Evolutionary conservation across 2,888 invertebrate genomes (phyloP), one percentile per base, ranked within the genome.

Genomic region (Tetrapedia diversipes): DNA sequence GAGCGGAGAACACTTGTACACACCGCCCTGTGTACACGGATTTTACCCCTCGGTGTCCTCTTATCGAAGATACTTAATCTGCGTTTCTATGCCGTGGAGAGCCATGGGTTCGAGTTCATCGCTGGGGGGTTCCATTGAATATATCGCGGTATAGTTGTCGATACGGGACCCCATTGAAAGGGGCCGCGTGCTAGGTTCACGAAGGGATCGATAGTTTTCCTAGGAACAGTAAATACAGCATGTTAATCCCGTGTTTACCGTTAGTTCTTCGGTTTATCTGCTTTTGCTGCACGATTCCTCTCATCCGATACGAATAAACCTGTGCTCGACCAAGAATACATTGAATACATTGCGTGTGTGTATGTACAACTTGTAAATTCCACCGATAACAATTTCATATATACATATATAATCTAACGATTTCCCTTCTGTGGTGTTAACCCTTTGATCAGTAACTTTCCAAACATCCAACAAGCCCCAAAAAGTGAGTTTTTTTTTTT

Each of bases 21-120:
- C 57, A 16, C n/a, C 22, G 8, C 34, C 71, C 43, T n/a, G 70
- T 61, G 51, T 71, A 56, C 51, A 72, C 49, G 56, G 45, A 72
- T 77, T 83, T 77, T 54, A 77, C 68, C 72, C n/a, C 73, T 65
- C 70, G 51, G 51, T 39, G 69, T 65, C 64, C 69, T 73, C 76
- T 79, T 83, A 83, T 83, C 81, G 74, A 56, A 53, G 83, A 83
- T 70, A 75, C 83, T 81, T 83, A 83, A 83, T 83, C 83, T 77
- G 53, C 65, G 76, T 79, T 79, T 81, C 80, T 80, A 81, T 82
- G 72, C 67, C 49, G 51, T n/a, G 16, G 59, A 24, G 57, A 53
- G 53, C n/a, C n/a, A n/a, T n/a, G 65, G 64, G 54, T 53, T 56
- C 24, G 49, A 34, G 41, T 47, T n/a, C 65, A 43, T 67, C 43